Percentiles rank a stretch among this genome's conserved stretches.
Evolutionary conservation across 2,797 vertebrate species (phyloP).

Genomic region (Falco biarmicus): DNA sequence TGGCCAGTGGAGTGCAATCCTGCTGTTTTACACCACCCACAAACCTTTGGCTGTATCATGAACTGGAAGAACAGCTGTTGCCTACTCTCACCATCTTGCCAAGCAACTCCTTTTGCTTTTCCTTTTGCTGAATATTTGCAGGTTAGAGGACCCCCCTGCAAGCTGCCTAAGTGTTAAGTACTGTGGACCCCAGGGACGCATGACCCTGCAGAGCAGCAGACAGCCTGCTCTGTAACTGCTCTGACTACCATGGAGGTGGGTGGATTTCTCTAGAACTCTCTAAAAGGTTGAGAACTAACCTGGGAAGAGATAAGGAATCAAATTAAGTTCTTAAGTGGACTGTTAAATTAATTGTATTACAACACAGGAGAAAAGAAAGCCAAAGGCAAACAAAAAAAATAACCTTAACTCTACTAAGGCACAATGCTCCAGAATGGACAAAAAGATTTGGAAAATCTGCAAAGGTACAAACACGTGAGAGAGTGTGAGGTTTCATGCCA

Average conservation of each 20-base stretch:
- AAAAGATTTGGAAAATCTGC: not conserved
- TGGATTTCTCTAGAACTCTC: not conserved
- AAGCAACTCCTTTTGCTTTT: conserved; percentile 8
- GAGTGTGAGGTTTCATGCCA: not conserved
- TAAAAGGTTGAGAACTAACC: not conserved
- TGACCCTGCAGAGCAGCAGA: not conserved
- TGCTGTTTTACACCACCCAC: not conserved
- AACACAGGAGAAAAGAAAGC: conserved; percentile 4
- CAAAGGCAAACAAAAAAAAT: not conserved
- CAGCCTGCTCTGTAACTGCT: not conserved
- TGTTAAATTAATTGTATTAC: not conserved
- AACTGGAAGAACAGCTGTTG: conserved; percentile 2
- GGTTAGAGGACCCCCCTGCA: not conserved
- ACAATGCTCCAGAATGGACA: not conserved
- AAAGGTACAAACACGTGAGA: not conserved
- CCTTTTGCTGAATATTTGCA: not conserved
- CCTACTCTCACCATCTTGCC: conserved; percentile 3
- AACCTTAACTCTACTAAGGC: not conserved
- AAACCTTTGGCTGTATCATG: not conserved
- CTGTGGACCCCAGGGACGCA: not conserved
- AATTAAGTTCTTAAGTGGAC: not conserved
- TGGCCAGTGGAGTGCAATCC: not conserved
- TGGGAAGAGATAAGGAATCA: not conserved
- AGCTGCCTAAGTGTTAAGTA: not conserved
- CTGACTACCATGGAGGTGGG: not conserved